Conservation (phyloP, 2,888 invertebrate genomes). For the Resseliella maxima region DNA sequence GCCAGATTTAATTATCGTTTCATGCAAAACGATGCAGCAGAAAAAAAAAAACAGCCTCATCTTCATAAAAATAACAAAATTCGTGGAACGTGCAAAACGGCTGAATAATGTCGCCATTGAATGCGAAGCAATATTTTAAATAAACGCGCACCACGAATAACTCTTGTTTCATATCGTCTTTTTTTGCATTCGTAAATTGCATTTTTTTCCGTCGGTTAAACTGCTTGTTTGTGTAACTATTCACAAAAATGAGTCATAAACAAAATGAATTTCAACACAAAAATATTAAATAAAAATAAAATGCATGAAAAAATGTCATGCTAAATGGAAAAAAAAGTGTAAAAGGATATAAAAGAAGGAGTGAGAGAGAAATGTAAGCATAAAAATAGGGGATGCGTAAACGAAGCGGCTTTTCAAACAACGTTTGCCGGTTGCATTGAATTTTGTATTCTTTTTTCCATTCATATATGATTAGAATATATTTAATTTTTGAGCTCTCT, state of each 20-base stretch:
- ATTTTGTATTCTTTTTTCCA: neutral
- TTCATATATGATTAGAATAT: no score
- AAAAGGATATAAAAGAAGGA: neutral
- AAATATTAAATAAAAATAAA: neutral
- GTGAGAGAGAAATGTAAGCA: neutral
- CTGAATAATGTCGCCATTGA: neutral
- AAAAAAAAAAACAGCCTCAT: neutral
- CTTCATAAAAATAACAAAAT: neutral
- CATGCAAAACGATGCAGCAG: neutral
- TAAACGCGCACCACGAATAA: neutral
- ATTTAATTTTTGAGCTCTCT: no score
- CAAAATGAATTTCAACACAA: constrained; percentile 2
- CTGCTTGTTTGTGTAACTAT: constrained; percentile 11
- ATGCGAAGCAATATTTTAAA: neutral
- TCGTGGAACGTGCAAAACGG: constrained; percentile 2
- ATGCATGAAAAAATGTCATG: neutral
- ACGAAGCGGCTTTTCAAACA: constrained; percentile 15
- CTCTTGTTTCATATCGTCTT: neutral
- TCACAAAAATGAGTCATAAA: constrained; percentile 27
- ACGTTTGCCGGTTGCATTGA: neutral
- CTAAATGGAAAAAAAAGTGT: neutral
- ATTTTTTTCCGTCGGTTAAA: neutral
- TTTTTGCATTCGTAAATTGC: neutral
- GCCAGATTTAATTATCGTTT: neutral
- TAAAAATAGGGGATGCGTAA: neutral